Evolutionary conservation across 2,113 vertebrate genomes (phyloP).

Genomic region (Neomonachus schauinslandi): DNA sequence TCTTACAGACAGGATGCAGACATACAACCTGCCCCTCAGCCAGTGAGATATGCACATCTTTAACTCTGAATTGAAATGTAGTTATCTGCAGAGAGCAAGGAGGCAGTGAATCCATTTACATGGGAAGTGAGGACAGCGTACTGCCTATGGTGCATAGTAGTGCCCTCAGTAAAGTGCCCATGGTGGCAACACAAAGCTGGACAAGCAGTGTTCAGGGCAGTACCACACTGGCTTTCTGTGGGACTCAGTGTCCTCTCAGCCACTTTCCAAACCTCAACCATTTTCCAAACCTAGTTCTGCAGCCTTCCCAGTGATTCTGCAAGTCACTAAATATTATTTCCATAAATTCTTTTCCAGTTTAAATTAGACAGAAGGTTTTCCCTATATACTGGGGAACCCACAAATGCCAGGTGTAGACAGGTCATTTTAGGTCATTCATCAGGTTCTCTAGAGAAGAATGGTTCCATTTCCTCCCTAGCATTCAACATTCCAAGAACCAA

Average conservation of each 20-base stretch:
- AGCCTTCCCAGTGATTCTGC: neutral
- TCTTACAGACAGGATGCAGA: neutral
- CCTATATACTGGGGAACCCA: neutral
- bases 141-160: accelerated
- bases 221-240: accelerated
- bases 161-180: neutral
- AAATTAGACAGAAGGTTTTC: neutral
- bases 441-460: neutral
- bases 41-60: neutral
- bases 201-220: neutral
- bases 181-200: neutral
- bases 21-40: neutral
- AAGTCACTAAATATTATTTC: neutral
- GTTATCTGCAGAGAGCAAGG: neutral
- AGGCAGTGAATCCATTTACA: neutral
- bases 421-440: neutral
- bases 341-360: neutral
- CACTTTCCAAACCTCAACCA: neutral
- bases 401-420: neutral
- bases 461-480: neutral
- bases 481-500: neutral
- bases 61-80: neutral
- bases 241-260: neutral
- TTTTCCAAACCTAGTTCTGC: neutral
- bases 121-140: neutral